These are phyloP conservation scores for Microctenopoma stevenorrisi DNA, from an alignment of 2,797 vertebrate genomes.

Conservation along the genomic window DNA sequence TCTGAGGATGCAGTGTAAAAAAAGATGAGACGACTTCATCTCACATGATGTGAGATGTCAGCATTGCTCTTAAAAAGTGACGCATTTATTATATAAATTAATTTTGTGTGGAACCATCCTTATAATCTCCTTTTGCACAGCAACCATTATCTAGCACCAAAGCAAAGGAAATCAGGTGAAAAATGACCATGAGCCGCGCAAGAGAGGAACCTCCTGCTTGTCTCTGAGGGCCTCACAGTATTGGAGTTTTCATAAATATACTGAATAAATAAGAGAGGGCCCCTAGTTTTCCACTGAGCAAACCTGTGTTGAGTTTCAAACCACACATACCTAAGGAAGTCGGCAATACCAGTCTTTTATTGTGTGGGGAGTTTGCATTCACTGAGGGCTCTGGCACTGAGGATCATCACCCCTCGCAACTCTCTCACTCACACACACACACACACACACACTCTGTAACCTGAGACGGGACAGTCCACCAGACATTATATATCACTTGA, in stretches of 20 bases:
- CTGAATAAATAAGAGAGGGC: slow-evolving; percentile 71
- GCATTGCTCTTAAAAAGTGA: background rate
- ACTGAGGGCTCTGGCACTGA: slow-evolving; percentile 67
- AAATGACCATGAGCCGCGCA: slow-evolving; percentile 37
- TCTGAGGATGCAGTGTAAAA: slow-evolving; percentile 13
- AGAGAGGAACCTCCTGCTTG: slow-evolving; percentile 26
- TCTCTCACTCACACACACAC: slow-evolving; percentile 11
- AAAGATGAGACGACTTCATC: background rate
- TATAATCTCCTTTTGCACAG: slow-evolving; percentile 18
- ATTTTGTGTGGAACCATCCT: slow-evolving; percentile 12
- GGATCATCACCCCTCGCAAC: slow-evolving; percentile 36
- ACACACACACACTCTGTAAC: slow-evolving; percentile 53
- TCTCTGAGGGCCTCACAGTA: slow-evolving; percentile 53
- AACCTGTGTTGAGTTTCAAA: slow-evolving; percentile 83
- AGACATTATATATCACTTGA: slow-evolving; percentile 73
- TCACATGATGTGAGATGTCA: background rate
- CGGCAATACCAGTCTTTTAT: slow-evolving; percentile 79
- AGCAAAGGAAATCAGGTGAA: slow-evolving; percentile 28
- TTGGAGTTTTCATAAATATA: slow-evolving; percentile 71
- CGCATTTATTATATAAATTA: background rate
- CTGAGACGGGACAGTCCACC: slow-evolving; percentile 64
- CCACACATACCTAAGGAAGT: slow-evolving; percentile 81
- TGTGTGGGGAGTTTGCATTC: slow-evolving; percentile 75
- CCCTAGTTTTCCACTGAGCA: slow-evolving; percentile 69
- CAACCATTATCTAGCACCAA: slow-evolving; percentile 41